phyloP scores from a whole-genome alignment of 2,797 vertebrate species.

The Chiroxiphia lanceolata region DNA sequence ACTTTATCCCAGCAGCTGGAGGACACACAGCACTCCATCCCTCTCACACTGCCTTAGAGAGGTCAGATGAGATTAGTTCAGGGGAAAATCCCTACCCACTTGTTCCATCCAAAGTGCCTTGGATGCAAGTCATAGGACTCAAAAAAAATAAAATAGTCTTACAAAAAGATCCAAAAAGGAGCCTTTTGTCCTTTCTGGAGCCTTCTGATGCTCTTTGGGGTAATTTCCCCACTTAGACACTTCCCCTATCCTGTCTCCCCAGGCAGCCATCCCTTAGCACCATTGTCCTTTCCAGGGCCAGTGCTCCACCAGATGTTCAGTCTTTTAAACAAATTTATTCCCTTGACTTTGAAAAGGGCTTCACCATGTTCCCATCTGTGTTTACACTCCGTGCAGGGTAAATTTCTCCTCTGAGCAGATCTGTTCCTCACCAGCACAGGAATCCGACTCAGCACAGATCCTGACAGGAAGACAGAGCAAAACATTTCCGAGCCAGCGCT shows the following conservation, averaged over 20 bases:
- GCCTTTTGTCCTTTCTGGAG: not conserved
- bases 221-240: not conserved
- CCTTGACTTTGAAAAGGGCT: conserved; percentile 37
- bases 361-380: conserved; percentile 32
- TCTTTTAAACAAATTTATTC: conserved; percentile 24
- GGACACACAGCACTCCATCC: not conserved
- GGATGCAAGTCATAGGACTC: not conserved
- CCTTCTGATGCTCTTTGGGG: not conserved
- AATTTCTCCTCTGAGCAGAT: conserved; percentile 24
- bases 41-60: not conserved
- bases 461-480: conserved; percentile 31
- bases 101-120: not conserved
- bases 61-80: not conserved
- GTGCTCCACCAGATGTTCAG: not conserved
- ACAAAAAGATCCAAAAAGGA: not conserved
- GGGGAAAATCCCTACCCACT: not conserved
- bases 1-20: not conserved
- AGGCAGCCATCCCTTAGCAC: not conserved
- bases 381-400: conserved; percentile 18
- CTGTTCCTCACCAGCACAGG: conserved; percentile 18
- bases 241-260: not conserved
- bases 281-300: not conserved
- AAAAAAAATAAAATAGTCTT: not conserved
- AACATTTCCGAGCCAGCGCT: not conserved
- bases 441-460: not conserved